phyloP scores from a whole-genome alignment of 2,797 vertebrate species.

The Peromyscus melanophrys region DNA sequence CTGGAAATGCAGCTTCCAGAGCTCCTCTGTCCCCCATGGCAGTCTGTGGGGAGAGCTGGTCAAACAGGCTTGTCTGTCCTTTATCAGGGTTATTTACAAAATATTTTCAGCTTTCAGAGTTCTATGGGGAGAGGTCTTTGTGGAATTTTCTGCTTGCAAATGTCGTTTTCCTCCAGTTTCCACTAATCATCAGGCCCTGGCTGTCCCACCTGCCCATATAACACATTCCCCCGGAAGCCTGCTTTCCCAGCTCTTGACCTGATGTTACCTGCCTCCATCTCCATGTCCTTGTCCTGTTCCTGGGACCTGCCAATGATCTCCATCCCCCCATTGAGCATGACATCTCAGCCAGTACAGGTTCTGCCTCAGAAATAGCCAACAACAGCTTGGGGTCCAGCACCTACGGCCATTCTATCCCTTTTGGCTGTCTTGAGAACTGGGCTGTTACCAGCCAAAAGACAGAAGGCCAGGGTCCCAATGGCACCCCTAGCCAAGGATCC shows the following conservation, averaged over 20 bases:
- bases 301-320: not conserved
- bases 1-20: not conserved
- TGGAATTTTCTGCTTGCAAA: too few relatives aligned
- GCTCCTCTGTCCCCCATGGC: not conserved
- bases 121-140: not conserved
- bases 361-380: not conserved
- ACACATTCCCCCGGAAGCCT: not conserved
- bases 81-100: not conserved
- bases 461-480: not conserved
- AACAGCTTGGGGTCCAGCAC: not conserved
- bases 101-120: not conserved
- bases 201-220: fast-evolving
- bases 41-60: not conserved
- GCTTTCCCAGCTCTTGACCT: fast-evolving
- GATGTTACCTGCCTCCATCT: fast-evolving
- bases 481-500: not conserved
- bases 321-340: not conserved
- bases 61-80: not conserved
- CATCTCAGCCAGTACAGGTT: not conserved
- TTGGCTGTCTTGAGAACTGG: not conserved
- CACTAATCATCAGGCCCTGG: not conserved
- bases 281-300: not conserved
- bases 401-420: fast-evolving
- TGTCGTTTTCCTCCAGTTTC: not conserved
- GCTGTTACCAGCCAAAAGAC: not conserved